A percentile compares a stretch with the other conserved stretches of the same genome.
These are phyloP conservation scores for Verasper variegatus DNA, from an alignment of 2,113 vertebrate species.

Conservation along the genomic window DNA sequence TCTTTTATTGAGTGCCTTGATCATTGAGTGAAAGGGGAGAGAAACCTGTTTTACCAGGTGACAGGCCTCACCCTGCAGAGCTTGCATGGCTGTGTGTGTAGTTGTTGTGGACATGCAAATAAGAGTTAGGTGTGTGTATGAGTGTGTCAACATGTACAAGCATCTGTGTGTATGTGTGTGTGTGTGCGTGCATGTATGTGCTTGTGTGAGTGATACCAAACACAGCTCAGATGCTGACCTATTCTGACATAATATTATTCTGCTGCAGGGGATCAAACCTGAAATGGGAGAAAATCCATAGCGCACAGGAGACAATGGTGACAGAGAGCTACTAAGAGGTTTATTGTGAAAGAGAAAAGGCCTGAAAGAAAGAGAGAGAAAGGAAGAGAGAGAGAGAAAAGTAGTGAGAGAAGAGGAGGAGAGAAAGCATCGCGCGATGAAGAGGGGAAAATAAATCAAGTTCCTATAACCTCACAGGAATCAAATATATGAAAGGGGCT, in stretches of 20 bases:
- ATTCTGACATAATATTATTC: constrained; percentile 72
- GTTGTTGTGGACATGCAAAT: neutral
- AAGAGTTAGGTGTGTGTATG: neutral
- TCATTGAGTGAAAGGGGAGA: constrained; percentile 56
- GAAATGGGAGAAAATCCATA: constrained; percentile 76
- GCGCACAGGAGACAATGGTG: constrained; percentile 52
- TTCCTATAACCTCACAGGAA: constrained; percentile 55
- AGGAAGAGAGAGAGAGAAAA: neutral
- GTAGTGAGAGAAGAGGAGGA: neutral
- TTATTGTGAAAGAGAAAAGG: constrained; percentile 64
- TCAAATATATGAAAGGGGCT: constrained; percentile 44
- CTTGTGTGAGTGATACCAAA: constrained; percentile 36
- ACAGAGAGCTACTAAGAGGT: constrained; percentile 60
- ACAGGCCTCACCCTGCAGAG: constrained; percentile 25
- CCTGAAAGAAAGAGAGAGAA: constrained; percentile 24
- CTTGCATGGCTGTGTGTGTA: neutral
- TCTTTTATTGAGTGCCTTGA: constrained; percentile 59
- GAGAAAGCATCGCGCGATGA: constrained; percentile 16
- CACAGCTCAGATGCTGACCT: constrained; percentile 68
- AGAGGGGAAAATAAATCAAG: constrained; percentile 38
- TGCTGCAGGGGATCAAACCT: constrained; percentile 69
- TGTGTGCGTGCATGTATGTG: neutral
- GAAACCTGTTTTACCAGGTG: constrained; percentile 32
- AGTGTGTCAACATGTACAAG: constrained; percentile 5
- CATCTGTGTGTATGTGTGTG: constrained; percentile 2